Conservation (phyloP, 2,113 vertebrate species). For the Lepidothrix coronata region DNA sequence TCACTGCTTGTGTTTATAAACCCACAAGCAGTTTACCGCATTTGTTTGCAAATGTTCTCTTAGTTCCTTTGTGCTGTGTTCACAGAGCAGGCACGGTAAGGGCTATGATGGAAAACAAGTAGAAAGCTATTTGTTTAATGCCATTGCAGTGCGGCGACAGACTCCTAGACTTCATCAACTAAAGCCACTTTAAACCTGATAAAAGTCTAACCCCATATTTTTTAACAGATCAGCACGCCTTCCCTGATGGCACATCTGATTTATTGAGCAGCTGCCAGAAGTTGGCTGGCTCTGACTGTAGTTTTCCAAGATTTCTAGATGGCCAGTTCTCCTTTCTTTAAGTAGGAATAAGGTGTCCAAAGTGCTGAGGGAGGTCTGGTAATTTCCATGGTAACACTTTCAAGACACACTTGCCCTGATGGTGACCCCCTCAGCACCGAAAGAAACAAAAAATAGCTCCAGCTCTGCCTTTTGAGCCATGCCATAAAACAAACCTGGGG, state of each 20-base stretch:
- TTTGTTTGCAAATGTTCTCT: constrained; percentile 14
- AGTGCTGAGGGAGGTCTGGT: not conserved
- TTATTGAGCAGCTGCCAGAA: not conserved
- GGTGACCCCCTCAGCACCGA: not conserved
- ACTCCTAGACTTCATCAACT: not conserved
- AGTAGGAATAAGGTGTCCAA: not conserved
- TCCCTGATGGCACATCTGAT: not conserved
- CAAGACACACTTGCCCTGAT: not conserved
- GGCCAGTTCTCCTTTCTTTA: not conserved
- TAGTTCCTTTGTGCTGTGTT: not conserved
- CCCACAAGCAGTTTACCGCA: not conserved
- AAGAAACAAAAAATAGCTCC: not conserved
- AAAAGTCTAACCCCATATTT: not conserved
- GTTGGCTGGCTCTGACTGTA: rapidly evolving
- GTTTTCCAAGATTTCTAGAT: not conserved
- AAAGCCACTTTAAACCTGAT: not conserved
- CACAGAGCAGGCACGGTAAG: not conserved
- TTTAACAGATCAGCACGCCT: not conserved
- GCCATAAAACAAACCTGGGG: not conserved
- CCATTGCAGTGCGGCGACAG: not conserved
- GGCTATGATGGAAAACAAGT: not conserved
- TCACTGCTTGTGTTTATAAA: constrained; percentile 13
- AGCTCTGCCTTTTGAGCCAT: not conserved
- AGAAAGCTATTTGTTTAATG: not conserved
- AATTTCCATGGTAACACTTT: not conserved